Base-by-base conservation (phyloP, 1,140 invertebrate genomes). In the Drosophila aff. region DNA sequence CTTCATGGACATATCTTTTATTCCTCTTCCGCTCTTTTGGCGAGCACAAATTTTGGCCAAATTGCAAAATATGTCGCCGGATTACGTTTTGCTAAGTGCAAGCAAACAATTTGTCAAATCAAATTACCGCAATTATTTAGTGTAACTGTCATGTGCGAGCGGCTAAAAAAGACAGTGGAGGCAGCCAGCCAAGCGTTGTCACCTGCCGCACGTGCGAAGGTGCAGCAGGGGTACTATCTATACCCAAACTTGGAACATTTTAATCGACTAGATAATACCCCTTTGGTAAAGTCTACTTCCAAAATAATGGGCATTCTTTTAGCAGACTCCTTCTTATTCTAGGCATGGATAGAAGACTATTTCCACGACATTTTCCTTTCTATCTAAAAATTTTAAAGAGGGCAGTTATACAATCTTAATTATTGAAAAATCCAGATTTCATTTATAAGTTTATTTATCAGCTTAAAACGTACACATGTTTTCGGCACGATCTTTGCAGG, bases 71-170 rank as follows among this genome's bases (percentile, higher is more conserved):
- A 65, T 82, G 49, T 47, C 65, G 33, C 50, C 57, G 52, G 47
- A 26, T 62, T 63, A 53, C 68, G 76, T 68, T 68, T 84, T 69
- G 74, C 75, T 66, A 90, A 90, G 67, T 81, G 85, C 79, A 84
- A 59, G 71, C 86, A 67, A 79, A 84, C 82, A 82, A 90, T 85
- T 90, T 90, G 85, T 89, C 46, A 91, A 90, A 85, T 90, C 71
- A 85, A 90, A 91, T 91, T 91, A 82, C 72, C 40, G 46, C 76
- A 72, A 84, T 86, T 79, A 91, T 74, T 79, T 66, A 89, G 59
- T 83, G 85, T 73, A 81, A 77, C 59, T 76, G 79, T 73, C 62
- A 80, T 76, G 52, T 58, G 41, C 52, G 46, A 40, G 49, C 26
- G 21, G 55, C 67, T 31, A 38, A 15, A 31, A 28, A 26, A 36